phyloP scores from a whole-genome alignment of 2,797 vertebrate genomes.

The Catharus ustulatus region DNA sequence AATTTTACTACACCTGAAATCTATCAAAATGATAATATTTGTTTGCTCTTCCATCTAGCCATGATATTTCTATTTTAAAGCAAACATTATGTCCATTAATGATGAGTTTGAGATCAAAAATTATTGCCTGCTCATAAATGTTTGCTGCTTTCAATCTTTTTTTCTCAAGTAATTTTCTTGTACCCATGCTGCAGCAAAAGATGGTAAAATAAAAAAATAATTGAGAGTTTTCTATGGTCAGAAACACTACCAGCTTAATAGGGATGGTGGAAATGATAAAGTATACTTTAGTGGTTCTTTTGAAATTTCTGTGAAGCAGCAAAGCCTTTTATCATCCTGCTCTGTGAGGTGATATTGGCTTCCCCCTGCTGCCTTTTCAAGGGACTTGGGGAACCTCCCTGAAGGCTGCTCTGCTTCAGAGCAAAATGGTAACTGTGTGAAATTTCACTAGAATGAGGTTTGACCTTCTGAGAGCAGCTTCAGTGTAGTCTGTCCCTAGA shows the following conservation, averaged over 20 bases:
- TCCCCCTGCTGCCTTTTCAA: not conserved
- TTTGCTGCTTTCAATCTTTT: not conserved
- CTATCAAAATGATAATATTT: not conserved
- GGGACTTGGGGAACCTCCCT: not conserved
- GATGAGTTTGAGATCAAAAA: not conserved
- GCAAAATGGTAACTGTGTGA: not conserved
- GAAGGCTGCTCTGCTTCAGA: not conserved
- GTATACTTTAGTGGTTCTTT: not conserved
- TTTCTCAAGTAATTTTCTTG: not conserved
- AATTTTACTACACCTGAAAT: not conserved
- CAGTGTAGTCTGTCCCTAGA: not conserved
- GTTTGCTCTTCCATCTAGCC: not conserved
- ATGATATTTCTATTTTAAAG: not conserved
- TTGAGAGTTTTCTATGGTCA: not conserved
- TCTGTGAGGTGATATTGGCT: not conserved
- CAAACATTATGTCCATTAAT: not conserved
- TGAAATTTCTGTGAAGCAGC: not conserved
- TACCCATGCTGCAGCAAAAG: not conserved
- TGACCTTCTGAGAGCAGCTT: not conserved
- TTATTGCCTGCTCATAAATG: not conserved
- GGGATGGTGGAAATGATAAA: not conserved
- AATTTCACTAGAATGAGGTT: not conserved
- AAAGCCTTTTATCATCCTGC: not conserved
- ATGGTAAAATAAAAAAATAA: not conserved
- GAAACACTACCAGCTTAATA: not conserved